Base-by-base conservation (phyloP, 2,113 vertebrate genomes). In the Protobothrops mucrosquamatus region DNA sequence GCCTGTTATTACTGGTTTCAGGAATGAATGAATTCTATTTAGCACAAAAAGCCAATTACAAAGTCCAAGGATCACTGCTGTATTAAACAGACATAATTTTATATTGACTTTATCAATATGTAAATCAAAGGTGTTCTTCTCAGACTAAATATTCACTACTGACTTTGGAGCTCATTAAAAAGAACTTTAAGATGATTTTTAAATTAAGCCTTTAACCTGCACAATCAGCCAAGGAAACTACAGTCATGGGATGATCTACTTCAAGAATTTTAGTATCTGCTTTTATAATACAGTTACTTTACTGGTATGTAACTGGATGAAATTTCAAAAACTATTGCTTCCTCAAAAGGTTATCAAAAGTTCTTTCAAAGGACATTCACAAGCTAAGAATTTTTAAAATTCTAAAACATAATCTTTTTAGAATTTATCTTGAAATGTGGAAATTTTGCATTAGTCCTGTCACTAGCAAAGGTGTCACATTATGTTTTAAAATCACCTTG, bases 41-140 rank as follows among this genome's bases (percentile, higher is more conserved):
- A 94, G 89, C 90, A 93, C 87, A 95, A 94, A 87, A 93, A 81
- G 81, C 61, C 55, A 94, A 87, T 91, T 96, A 97, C 95, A 95
- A 96, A 96, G 96, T 94, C 85, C 94, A 95, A 95, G 91, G 93
- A 96, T 95, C 94, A n/a, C 24, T 93, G 95, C 96, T 97, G 94
- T 90, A 97, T 96, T 97, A 96, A 97, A 97, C 97, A 97, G 97
- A 97, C 97, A 96, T 96, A 97, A 96, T 93, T 94, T 95, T 97
- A 96, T 97, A 95, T 94, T 94, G 96, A 97, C 96, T 98, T 98
- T 97, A 98, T 95, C 92, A 95, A 94, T 96, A 96, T 95, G 0
- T 95, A 96, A 96, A 94, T 95, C 95, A 96, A 96, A 97, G 96
- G 59, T 92, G 91, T 95, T 96, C 94, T 95, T 96, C 96, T 97